Conservation (phyloP, 2,888 invertebrate genomes). For the Rosalia funebris region DNA sequence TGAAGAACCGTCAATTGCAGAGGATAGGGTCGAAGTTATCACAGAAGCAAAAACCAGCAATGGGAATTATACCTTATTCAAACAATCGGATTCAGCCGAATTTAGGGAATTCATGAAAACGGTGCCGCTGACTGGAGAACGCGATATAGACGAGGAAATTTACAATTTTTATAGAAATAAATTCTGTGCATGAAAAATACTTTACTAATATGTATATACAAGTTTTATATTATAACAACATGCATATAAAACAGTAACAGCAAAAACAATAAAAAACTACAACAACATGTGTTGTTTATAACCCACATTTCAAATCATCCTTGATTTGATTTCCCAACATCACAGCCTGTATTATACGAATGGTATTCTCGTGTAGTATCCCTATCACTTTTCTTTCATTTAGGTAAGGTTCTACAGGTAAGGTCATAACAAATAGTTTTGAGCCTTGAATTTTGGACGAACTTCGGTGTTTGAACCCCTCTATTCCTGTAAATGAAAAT, state of each 20-base stretch:
- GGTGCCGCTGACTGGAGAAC: slow-evolving; percentile 65
- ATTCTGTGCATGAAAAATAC: slow-evolving; percentile 36
- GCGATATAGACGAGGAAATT: slow-evolving; percentile 66
- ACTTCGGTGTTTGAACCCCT: slow-evolving; percentile 62
- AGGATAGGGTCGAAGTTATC: neutral
- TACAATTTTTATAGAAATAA: slow-evolving; percentile 63
- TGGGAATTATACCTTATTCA: slow-evolving; percentile 7
- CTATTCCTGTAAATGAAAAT: slow-evolving; percentile 58
- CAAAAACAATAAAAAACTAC: neutral
- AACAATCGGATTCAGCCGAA: slow-evolving; percentile 42
- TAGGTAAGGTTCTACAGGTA: slow-evolving; percentile 47
- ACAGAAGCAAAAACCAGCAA: neutral
- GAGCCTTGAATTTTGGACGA: slow-evolving; percentile 58
- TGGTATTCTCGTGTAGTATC: slow-evolving; percentile 56
- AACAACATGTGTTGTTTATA: slow-evolving; percentile 26
- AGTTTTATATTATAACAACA: neutral
- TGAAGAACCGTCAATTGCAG: neutral
- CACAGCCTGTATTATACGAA: slow-evolving; percentile 62
- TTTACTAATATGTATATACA: slow-evolving; percentile 3
- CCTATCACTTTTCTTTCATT: slow-evolving; percentile 57
- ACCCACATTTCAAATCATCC: slow-evolving; percentile 52
- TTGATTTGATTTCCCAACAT: slow-evolving; percentile 63
- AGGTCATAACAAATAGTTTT: slow-evolving; percentile 57
- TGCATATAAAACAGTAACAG: slow-evolving; percentile 10
- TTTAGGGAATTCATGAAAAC: slow-evolving; percentile 58